Percentiles rank a stretch among this genome's conserved stretches.
phyloP scores from a whole-genome alignment of 2,797 vertebrate species.

The Poeciliopsis gracilis region DNA sequence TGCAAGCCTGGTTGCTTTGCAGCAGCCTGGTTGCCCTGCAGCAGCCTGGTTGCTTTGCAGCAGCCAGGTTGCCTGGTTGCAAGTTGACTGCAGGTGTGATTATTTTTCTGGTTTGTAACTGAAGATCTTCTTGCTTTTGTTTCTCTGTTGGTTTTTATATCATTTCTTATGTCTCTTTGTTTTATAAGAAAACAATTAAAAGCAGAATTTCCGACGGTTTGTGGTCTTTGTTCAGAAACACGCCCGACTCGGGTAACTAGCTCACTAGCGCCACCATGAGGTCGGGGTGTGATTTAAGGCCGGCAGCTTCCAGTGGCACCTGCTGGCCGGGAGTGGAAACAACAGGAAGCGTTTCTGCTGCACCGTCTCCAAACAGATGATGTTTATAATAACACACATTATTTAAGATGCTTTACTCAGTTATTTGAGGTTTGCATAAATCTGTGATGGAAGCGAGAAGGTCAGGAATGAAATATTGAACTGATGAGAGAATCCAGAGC shows the following conservation, averaged over 20 bases:
- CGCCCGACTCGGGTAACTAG: background rate
- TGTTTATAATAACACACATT: no score
- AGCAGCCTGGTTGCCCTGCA: no score
- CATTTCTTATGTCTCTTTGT: conserved; percentile 85
- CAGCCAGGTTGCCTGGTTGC: conserved; percentile 35
- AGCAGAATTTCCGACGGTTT: conserved; percentile 56
- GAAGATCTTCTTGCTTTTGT: conserved; percentile 67
- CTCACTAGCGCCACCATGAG: background rate
- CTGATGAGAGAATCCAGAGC: no score
- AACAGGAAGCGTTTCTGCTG: no score
- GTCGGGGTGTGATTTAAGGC: background rate
- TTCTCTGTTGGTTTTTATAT: conserved; percentile 80
- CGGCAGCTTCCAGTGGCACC: no score
- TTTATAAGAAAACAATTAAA: conserved; percentile 82
- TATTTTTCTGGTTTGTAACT: conserved; percentile 79
- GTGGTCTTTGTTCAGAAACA: background rate
- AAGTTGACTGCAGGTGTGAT: conserved; percentile 72
- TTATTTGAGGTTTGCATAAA: no score
- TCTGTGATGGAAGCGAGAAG: no score
- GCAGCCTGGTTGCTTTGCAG: background rate
- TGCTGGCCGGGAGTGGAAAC: background rate
- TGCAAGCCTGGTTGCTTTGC: background rate
- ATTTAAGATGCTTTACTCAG: no score
- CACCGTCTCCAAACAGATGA: no score
- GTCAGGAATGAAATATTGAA: no score